phyloP scores from a whole-genome alignment of 1,140 invertebrate genomes.

The Heliconius eleuchia region DNA sequence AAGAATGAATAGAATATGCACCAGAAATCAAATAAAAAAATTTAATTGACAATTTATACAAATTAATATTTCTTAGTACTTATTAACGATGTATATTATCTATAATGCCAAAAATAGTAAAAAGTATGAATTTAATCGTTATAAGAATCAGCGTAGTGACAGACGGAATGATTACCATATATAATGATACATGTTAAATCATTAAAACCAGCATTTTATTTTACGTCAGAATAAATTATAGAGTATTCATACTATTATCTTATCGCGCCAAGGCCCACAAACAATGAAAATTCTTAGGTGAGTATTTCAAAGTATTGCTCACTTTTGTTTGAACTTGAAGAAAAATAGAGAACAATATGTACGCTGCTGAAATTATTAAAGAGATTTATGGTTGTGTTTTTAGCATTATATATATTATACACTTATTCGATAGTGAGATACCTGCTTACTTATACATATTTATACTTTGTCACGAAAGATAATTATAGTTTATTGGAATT shows the following conservation, averaged over 20 bases:
- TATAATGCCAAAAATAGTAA: neutral
- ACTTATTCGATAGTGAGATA: no score
- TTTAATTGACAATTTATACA: neutral
- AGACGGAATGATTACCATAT: neutral
- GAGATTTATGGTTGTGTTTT: neutral
- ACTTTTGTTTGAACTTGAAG: constrained; percentile 33
- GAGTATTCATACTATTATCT: constrained; percentile 48
- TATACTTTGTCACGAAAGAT: no score
- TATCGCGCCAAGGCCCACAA: constrained; percentile 56
- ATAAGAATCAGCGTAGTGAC: neutral
- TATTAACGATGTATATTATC: neutral
- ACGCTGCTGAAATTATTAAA: neutral
- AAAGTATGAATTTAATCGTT: neutral
- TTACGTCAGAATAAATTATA: constrained; percentile 30
- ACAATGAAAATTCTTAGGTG: constrained; percentile 62
- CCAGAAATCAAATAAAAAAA: neutral
- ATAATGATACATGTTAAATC: neutral
- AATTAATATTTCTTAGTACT: neutral
- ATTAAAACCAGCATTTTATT: constrained; percentile 13
- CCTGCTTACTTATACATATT: no score
- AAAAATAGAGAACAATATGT: constrained; percentile 36
- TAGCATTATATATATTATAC: neutral
- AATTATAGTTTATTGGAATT: no score
- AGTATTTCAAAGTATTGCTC: constrained; percentile 49
- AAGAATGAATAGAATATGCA: neutral